A percentile compares a stretch with the other conserved stretches of the same genome.
Conservation (phyloP, 2,113 vertebrate genomes). For the Nasalis larvatus region DNA sequence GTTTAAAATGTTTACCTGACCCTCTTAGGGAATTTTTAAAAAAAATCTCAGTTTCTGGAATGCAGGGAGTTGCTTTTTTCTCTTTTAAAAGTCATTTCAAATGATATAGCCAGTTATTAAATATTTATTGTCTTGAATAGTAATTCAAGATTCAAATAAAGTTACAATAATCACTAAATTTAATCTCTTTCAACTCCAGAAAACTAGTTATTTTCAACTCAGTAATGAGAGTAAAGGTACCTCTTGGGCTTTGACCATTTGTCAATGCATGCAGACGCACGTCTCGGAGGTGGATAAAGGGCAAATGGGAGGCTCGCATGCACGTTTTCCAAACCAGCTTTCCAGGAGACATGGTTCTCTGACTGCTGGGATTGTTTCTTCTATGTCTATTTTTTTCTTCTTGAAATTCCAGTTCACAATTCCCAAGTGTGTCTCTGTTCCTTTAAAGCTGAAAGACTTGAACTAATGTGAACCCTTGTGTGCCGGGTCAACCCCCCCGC, state of each 20-base stretch:
- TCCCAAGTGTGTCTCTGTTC: too few species aligned
- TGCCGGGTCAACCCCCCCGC: fast-evolving
- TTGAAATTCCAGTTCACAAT: not conserved
- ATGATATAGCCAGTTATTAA: not conserved
- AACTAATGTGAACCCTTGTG: not conserved
- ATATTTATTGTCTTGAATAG: not conserved
- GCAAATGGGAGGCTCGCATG: too few species aligned
- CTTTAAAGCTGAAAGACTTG: not conserved
- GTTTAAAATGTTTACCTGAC: not conserved
- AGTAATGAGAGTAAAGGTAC: not conserved
- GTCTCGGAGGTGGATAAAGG: too few species aligned
- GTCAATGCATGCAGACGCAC: too few species aligned
- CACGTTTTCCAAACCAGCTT: not conserved
- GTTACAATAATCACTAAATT: not conserved
- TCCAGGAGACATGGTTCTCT: not conserved
- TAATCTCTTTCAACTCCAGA: not conserved
- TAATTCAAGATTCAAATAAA: not conserved
- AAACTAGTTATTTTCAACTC: not conserved
- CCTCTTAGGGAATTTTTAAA: not conserved
- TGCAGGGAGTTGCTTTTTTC: not conserved
- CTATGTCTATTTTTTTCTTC: too few species aligned
- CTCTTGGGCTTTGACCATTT: not conserved
- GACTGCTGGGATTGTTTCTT: too few species aligned
- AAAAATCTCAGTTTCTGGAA: not conserved
- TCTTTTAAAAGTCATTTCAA: not conserved